Base-by-base conservation (phyloP, 2,888 invertebrate species). In the Sarcophaga rosellei region DNA sequence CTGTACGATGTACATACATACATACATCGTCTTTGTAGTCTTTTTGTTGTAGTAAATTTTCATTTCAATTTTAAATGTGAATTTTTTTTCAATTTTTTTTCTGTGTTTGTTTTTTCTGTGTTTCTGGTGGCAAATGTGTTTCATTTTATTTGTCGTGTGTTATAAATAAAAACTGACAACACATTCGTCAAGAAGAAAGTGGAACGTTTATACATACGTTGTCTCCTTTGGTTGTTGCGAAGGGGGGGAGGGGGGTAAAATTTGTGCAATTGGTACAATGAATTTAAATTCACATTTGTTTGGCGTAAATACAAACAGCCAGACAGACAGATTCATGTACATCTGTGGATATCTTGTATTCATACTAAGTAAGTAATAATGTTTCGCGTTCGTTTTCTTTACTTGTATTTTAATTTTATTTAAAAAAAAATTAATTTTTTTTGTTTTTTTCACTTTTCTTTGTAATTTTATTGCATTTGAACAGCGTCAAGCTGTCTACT, bases 401-500 rank as follows among this genome's bases (percentile, higher is more conserved):
- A 35, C 35, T 8, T 10, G 35, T 35, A 35, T 35, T 35, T 35
- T 35, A 35, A 35, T 35, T 35, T 35, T 35, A 35, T 35, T 35
- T 35, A 35, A 35, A 35, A 35, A 35, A 35, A 35, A 35, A 3
- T n/a, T n/a, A n/a, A n/a, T n/a, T n/a, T 35, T 69, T 69, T 57
- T 62, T 1, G 44, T 23, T 63, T 63, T 53, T 12, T 57, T 57
- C n/a, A 23, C 17, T 53, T 15, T 53, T 53, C 17, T 53, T 53
- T 53, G 53, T 69, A 79, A 74, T 79, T 83, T 78, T 79, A 75
- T 69, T 77, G 77, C 74, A 85, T 76, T 85, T 35, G 23, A 77
- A 77, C 73, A 85, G 85, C 85, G 85, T 85, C 85, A 85, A 85
- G 85, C 85, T 81, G 85, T 85, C 85, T 85, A 81, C 77, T 77